Base-by-base conservation (phyloP, 2,113 vertebrate genomes). In the Xiphorhynchus elegans region DNA sequence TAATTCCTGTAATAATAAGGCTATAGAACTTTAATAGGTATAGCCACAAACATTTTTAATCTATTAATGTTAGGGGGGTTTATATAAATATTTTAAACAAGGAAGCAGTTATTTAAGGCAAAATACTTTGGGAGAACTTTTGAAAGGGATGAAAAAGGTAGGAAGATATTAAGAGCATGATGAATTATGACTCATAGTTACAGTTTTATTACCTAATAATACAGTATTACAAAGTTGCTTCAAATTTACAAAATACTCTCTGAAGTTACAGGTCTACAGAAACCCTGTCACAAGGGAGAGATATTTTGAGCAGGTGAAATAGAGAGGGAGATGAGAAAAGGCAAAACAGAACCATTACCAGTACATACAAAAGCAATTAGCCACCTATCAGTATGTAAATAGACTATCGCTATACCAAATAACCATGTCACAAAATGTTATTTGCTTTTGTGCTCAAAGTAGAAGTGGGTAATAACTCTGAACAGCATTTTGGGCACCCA, bases 401-500 rank as follows among this genome's bases (percentile, higher is more conserved):
- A 95, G 39, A 59, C n/a, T 76, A 24, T 53, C 52, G 31, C 37
- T 75, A 2, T 69, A 79, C 87, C 53, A 85, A 75, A 79, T 91
- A 76, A 60, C 28, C 0, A 0, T 47, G 13, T 42, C 67, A 87
- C 13, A 35, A 53, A 67, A 31, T 0, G 0, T 84, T 83, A 55
- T 74, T 91, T 96, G 78, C 53, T 80, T 90, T 96, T 83, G 62
- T 91, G 74, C 47, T 94, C 46, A 31, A 66, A 73, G 63, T 26
- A 73, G 66, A 79, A 82, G 40, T 62, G 9, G 0, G 16, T 55
- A 82, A 64, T 80, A 50, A 49, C 42, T 80, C 76, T 56, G 47
- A 76, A 64, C 13, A 62, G 39, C 53, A 31, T 83, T 93, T 76
- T n/a, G 76, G 67, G 31, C 40, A 73, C 31, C 67, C 29, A 58